Evolutionary conservation across 2,113 vertebrate genomes (phyloP), one percentile per base, ranked within the genome.

Genomic region (Spea multiplicata): DNA sequence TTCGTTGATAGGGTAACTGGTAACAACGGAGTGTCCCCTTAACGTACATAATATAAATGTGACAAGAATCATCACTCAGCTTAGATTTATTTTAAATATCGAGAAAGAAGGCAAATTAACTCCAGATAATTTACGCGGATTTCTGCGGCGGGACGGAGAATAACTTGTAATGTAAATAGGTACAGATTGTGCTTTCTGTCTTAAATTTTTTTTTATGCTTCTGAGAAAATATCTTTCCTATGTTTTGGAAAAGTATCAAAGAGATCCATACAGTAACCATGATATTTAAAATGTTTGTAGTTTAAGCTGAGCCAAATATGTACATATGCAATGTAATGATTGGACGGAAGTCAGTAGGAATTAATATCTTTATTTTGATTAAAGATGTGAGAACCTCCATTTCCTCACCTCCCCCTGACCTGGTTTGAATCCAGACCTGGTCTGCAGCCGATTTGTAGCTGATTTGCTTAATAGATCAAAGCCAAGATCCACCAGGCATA

Each of bases 401-500:
- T 80, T 80, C 78, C 73, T 68, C 71, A 61, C 78, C 78, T 80
- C 78, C 72, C 78, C 78, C 78, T 80, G 71, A 74, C 78, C 78
- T 80, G 78, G 71, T 66, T 57, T 80, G 52, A 80, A 73, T 73
- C 78, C 78, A 74, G 78, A 74, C 45, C 78, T 61, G 71, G 78
- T 80, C 78, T 80, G 78, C 71, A 68, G 71, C 71, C 78, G 71
- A 80, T 80, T 80, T 80, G 78, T 80, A 64, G 62, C 62, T 79
- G 78, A 80, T 80, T 80, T 80, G 78, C 78, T 74, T 73, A 74
- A 80, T 80, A 80, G 71, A 80, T 80, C 78, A 80, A 80, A 80
- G 78, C 5, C 45, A 52, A 59, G 46, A 47, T 16, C 16, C 71
- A 59, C 45, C 78, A 80, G 77, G 78, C 78, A 73, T 30, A 57